Evolutionary conservation across 2,888 invertebrate genomes (phyloP), one percentile per base, ranked within the genome.

Genomic region (Colostygia pectinataria): DNA sequence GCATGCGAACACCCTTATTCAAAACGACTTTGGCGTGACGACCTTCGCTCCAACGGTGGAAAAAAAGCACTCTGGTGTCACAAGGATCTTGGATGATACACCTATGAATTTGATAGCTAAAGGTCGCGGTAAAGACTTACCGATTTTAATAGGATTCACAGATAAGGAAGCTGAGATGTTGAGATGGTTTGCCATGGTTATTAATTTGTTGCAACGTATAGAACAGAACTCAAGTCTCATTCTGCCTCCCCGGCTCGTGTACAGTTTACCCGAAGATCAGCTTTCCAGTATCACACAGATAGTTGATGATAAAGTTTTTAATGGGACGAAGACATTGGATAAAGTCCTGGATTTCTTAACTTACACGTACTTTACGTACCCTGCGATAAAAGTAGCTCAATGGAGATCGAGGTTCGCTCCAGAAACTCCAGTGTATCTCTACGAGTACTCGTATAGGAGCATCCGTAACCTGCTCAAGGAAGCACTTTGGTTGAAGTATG

Each of bases 371-470:
- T 66, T 65, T 33, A 39, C 43, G 20, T 62, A 68, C 18, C 60
- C 66, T 7, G 55, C 60, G 9, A 5, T 65, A 0, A 61, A 55
- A 13, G 12, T 61, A 10, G 62, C 65, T 0, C 40, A 52, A 10
- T 38, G 47, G 50, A 39, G 66, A 8, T 38, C 45, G 3, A 13
- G 42, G 0, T 4, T 6, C 6, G 20, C n/a, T n/a, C n/a, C n/a
- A n/a, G 55, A 54, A 1, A 78, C 74, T 8, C 84, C 88, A 0
- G 76, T 82, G 0, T 91, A 80, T 43, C 64, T 90, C 58, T 90
- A 90, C 60, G 72, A 83, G 48, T 91, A 84, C 60, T 71, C 79
- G 6, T 91, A 83, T 38, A 76, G 83, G 28, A 84, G 86, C 1
- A 68, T 78, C 1, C 51, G 82, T 42, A 86, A 84, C 0, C 56